Base-by-base conservation (phyloP, 2,888 invertebrate genomes). In the Lutraria lutraria region DNA sequence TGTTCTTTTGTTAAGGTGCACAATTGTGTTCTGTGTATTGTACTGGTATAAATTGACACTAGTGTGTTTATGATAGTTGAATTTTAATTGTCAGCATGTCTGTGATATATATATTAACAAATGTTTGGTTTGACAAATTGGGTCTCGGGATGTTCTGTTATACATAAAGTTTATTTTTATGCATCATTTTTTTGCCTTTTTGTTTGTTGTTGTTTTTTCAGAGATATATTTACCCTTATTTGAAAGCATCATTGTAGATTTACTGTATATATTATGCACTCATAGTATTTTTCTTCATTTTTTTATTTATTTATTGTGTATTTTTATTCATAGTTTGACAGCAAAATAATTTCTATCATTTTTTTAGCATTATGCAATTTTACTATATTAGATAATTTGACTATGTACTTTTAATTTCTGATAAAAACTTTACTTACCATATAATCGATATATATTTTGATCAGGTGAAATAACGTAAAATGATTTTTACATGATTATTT, bases 81-180 rank as follows among this genome's bases (percentile, higher is more conserved):
- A 72, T 72, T 72, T 72, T 56, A 56, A 56, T 56, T 76, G 76
- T 76, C 34, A 76, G 76, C 76, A 31, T 76, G 76, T 34, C 76
- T 76, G 76, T 76, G 76, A 76, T 76, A 76, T 31, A 76, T 76
- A 76, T 76, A 34, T 76, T 19, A 31, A 31, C 15, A 34, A n/a
- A n/a, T 76, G 29, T 76, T 76, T 76, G 76, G 76, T 76, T 76
- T 76, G 76, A 76, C 25, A 4, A 34, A 76, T 76, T 76, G 31
- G 76, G 76, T 31, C 76, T 34, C 16, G 76, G 76, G 76, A 68
- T 68, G 63, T 68, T 68, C 63, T 68, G n/a, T n/a, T 68, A 10
- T 68, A 25, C 63, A 68, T 68, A 68, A 25, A 68, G 63, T 68
- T 3, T 68, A 68, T 68, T 68, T 68, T 68, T 68, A 76, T 76